A percentile compares a stretch with the other conserved stretches of the same genome.
Conservation (phyloP, 2,113 vertebrate genomes). For the Melanotaenia duboulayi region DNA sequence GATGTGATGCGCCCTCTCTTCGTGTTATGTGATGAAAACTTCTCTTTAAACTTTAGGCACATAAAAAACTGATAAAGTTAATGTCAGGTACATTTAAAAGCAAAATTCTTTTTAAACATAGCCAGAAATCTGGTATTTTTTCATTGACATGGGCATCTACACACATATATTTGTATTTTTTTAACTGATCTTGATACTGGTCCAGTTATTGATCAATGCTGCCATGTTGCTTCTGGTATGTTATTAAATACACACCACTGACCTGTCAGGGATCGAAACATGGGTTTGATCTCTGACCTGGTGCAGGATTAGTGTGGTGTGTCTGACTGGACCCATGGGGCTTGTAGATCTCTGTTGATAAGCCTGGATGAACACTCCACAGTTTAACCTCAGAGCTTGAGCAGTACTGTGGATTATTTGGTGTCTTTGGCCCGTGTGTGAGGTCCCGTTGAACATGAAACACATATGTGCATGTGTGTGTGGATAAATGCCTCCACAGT, state of each 20-base stretch:
- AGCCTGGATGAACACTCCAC: conserved; percentile 27
- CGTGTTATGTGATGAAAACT: not conserved
- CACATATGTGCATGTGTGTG: too few relatives aligned
- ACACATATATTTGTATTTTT: too few relatives aligned
- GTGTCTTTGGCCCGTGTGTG: not conserved
- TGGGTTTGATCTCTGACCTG: conserved; percentile 37
- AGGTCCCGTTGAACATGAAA: not conserved
- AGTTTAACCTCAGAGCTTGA: conserved; percentile 7
- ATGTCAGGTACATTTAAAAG: too few relatives aligned
- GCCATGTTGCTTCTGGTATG: not conserved
- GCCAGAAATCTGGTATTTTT: too few relatives aligned
- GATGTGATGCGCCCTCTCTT: not conserved
- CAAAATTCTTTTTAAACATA: too few relatives aligned
- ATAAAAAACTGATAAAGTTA: not conserved
- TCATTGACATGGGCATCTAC: too few relatives aligned
- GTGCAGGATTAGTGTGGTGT: conserved; percentile 9
- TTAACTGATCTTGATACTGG: not conserved
- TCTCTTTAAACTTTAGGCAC: not conserved
- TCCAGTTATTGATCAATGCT: not conserved
- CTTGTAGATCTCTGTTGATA: conserved; percentile 17
- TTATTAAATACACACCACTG: not conserved
- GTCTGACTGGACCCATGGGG: conserved; percentile 12
- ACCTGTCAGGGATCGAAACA: conserved; percentile 10
- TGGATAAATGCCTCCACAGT: too few relatives aligned
- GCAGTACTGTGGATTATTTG: not conserved